Evolutionary conservation across 2,797 vertebrate species (phyloP).

Genomic region (Platyrinchus mystaceus): DNA sequence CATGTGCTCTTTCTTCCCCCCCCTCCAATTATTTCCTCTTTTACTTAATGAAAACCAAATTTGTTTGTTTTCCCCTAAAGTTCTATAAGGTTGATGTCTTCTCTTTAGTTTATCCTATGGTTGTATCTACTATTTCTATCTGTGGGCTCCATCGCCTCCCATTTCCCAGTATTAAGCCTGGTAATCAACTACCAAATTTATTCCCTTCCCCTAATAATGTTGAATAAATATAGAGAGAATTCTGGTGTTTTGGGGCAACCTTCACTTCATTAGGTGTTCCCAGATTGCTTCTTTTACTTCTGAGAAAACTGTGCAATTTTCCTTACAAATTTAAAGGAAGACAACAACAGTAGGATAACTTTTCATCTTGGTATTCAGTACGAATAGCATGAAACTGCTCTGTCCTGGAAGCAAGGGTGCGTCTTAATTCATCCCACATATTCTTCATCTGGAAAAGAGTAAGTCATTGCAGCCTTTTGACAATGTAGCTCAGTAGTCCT

Average conservation of each 20-base stretch:
- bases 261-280: neutral
- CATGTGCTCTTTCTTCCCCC: fast-evolving
- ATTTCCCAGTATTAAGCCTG: neutral
- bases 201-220: neutral
- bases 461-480: neutral
- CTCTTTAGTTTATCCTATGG: neutral
- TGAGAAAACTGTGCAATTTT: neutral
- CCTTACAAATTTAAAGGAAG: neutral
- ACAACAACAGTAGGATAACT: neutral
- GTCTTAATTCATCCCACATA: neutral
- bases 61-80: fast-evolving
- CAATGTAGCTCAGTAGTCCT: neutral
- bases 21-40: neutral
- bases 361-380: neutral
- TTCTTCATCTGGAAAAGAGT: neutral
- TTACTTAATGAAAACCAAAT: neutral
- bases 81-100: neutral
- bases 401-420: neutral
- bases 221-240: neutral
- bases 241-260: neutral
- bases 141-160: neutral
- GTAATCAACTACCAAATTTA: neutral
- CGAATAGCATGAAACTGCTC: neutral
- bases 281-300: neutral
- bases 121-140: neutral